Percentiles rank a stretch among this genome's conserved stretches.
phyloP scores from a whole-genome alignment of 2,888 invertebrate genomes.

The Catotricha subobsoleta region DNA sequence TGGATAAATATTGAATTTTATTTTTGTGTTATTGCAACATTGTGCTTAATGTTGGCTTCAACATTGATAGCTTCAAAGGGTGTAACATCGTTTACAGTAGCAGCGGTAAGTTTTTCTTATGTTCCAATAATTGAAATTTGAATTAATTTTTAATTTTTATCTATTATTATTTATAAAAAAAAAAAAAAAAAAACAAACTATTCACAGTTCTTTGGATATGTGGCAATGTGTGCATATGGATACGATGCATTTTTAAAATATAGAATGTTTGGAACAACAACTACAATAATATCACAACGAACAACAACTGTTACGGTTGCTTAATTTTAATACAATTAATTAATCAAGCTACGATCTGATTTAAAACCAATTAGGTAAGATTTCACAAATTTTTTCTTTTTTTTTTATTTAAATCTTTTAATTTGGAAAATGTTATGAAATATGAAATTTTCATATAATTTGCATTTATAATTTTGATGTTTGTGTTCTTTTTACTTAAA shows the following conservation, averaged over 20 bases:
- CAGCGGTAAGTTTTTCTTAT: slow-evolving; percentile 43
- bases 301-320: slow-evolving; percentile 4
- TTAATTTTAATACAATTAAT: not conserved
- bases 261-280: slow-evolving; percentile 41
- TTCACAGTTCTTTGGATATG: slow-evolving; percentile 72
- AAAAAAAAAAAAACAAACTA: slow-evolving; percentile 3
- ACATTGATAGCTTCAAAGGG: slow-evolving; percentile 44
- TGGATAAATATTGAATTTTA: slow-evolving; percentile 70
- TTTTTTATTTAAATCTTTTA: too few relatives aligned
- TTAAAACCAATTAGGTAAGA: too few relatives aligned
- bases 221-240: slow-evolving; percentile 59
- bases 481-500: too few relatives aligned
- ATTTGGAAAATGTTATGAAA: too few relatives aligned
- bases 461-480: too few relatives aligned
- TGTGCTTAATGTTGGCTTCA: slow-evolving; percentile 59
- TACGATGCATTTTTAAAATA: slow-evolving; percentile 66
- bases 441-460: too few relatives aligned
- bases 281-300: not conserved
- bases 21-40: slow-evolving; percentile 54
- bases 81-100: slow-evolving; percentile 44
- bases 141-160: too few relatives aligned
- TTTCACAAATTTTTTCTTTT: too few relatives aligned
- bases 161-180: too few relatives aligned
- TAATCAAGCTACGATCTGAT: not conserved
- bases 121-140: too few relatives aligned